Evolutionary conservation across 2,113 vertebrate species (phyloP).

Genomic region (Ranitomeya imitator): DNA sequence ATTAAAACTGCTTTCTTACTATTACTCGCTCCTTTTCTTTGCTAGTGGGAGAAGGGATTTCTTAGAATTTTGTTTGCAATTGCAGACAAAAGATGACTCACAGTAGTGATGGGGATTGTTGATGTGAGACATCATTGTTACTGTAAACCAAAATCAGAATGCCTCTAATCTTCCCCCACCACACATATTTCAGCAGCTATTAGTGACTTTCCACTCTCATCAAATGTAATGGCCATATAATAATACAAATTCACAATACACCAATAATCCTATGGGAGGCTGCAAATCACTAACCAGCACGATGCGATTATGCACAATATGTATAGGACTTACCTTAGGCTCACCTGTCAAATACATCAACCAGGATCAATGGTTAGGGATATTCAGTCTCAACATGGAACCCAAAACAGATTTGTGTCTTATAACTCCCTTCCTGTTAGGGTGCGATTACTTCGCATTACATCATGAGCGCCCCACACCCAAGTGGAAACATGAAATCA

Average conservation of each 20-base stretch:
- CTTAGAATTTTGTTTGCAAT: not conserved
- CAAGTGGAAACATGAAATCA: not conserved
- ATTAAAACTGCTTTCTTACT: not conserved
- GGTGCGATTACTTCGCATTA: not conserved
- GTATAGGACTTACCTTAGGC: not conserved
- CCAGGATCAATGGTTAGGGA: not conserved
- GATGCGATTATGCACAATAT: not conserved
- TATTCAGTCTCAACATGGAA: not conserved
- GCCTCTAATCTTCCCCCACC: constrained; percentile 7
- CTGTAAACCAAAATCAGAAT: constrained; percentile 30
- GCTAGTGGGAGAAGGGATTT: not conserved
- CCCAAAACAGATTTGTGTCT: not conserved
- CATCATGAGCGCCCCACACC: constrained; percentile 12
- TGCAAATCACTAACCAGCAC: not conserved
- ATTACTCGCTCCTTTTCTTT: constrained; percentile 1
- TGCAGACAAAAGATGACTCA: constrained; percentile 25
- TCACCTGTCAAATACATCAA: not conserved
- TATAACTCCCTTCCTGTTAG: not conserved
- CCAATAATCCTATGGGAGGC: not conserved
- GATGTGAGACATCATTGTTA: constrained; percentile 32
- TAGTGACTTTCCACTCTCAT: not conserved
- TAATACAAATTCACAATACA: constrained; percentile 10
- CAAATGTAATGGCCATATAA: not conserved
- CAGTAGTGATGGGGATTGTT: constrained; percentile 2
- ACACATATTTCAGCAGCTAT: constrained; percentile 27